Percentiles rank a stretch among this genome's conserved stretches.
These are phyloP conservation scores for Periplaneta americana DNA, from an alignment of 1,140 invertebrate genomes.

Conservation along the genomic window DNA sequence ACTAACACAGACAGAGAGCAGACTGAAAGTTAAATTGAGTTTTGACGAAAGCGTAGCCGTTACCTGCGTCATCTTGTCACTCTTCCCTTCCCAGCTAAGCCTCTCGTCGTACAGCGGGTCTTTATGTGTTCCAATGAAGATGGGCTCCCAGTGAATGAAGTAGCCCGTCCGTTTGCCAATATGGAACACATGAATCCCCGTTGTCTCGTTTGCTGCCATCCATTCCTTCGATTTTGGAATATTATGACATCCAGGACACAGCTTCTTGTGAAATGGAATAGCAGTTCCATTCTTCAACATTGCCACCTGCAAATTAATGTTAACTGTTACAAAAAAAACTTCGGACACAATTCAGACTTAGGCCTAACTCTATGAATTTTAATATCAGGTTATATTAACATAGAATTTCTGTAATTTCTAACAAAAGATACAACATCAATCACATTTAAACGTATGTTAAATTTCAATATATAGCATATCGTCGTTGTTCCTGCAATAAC, in stretches of 20 bases:
- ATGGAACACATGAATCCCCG: conserved; percentile 72
- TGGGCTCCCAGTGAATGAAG: conserved; percentile 85
- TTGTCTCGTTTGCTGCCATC: conserved; percentile 63
- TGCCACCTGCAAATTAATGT: conserved; percentile 44
- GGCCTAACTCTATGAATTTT: too few species aligned
- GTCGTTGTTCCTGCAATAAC: too few species aligned
- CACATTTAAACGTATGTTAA: too few species aligned
- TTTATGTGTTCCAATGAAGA: conserved; percentile 78
- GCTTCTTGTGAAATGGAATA: conserved; percentile 86
- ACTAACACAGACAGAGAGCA: not conserved
- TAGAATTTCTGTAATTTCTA: too few species aligned
- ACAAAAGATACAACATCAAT: too few species aligned
- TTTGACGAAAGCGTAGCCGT: conserved; percentile 8
- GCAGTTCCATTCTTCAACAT: conserved; percentile 72
- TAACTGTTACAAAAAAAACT: too few species aligned
- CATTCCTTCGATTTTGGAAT: conserved; percentile 82
- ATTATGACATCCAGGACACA: conserved; percentile 83
- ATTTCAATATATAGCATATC: too few species aligned
- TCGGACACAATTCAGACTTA: too few species aligned
- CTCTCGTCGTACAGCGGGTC: conserved; percentile 86
- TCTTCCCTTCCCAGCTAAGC: conserved; percentile 84
- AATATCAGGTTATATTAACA: too few species aligned
- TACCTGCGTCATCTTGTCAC: conserved; percentile 93
- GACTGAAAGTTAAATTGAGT: not conserved
- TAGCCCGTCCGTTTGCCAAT: conserved; percentile 74